Evolutionary conservation across 2,113 vertebrate species (phyloP), one percentile per base, ranked within the genome.

Genomic region (Epinephelus fuscoguttatus): DNA sequence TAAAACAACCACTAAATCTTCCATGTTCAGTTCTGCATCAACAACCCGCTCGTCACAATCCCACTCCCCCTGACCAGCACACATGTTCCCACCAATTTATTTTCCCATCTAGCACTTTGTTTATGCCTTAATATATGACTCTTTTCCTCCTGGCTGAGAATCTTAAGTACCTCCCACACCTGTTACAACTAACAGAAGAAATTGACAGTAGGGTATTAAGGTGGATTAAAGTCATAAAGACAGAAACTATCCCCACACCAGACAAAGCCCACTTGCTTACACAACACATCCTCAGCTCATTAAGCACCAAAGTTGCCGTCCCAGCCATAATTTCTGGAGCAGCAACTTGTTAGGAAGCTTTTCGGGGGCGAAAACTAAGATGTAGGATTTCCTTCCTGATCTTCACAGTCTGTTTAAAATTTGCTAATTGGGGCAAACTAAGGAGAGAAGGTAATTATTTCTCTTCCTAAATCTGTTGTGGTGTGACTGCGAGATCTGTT

Each of bases 381-480:
- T 40, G 64, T 30, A 60, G 78, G 75, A 86, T 88, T 88, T 82
- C 70, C 78, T 76, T 49, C 30, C 71, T 50, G 81, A 88, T 66
- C 78, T 62, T 64, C n/a, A 57, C 25, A 71, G 60, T 75, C 62
- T 25, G 45, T 52, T 47, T 64, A 53, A 55, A 71, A 33, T 17
- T 6, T 2, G 6, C 40, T 86, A 84, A 90, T 86, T 84, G 59
- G 83, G 57, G 53, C 66, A 64, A 88, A 81, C 13, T 66, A 47
- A 86, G 63, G 49, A 64, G 33, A 72, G 49, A 27, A 40, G 67
- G 8, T 70, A 57, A 84, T 79, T 72, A 60, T 56, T 52, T 56
- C 25, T 82, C 63, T 27, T 5, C 75, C 53, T 4, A 27, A 70
- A 50, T 60, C 37, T 74, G 73, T 27, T 40, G 64, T 56, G 57